Conservation (phyloP, 2,797 vertebrate genomes). For the Lithobates sylvaticus region DNA sequence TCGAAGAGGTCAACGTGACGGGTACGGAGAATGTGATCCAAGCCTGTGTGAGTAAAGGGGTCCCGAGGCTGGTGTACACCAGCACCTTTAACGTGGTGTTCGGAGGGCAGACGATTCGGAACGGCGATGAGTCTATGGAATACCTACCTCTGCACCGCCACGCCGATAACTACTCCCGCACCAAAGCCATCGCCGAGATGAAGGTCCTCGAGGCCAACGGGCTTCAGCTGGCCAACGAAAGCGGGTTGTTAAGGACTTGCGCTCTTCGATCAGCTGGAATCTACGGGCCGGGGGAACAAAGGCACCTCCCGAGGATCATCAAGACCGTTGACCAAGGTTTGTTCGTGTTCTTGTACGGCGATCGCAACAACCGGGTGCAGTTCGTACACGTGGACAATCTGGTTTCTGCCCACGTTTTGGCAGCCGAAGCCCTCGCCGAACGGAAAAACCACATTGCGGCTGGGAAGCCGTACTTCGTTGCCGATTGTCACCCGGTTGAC, state of each 20-base stretch:
- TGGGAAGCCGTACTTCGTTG: conserved; percentile 95
- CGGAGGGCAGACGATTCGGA: conserved; percentile 90
- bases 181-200: conserved; percentile 92
- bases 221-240: conserved; percentile 65
- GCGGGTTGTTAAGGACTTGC: conserved; percentile 82
- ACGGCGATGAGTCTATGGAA: conserved; percentile 90
- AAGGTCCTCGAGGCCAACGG: conserved; percentile 87
- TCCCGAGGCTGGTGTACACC: conserved; percentile 88
- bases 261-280: conserved; percentile 92
- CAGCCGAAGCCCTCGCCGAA: conserved; percentile 80
- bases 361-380: conserved; percentile 87
- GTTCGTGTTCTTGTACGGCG: conserved; percentile 90
- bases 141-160: conserved; percentile 92
- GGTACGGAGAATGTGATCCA: conserved; percentile 88
- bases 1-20: conserved; percentile 87
- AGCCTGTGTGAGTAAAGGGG: conserved; percentile 78
- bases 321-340: conserved; percentile 88
- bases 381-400: conserved; percentile 96
- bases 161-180: conserved; percentile 94
- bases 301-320: conserved; percentile 92
- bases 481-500: conserved; percentile 90
- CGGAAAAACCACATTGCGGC: conserved; percentile 78
- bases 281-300: conserved; percentile 93
- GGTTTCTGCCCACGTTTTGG: conserved; percentile 86
- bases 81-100: conserved; percentile 96